phyloP scores from a whole-genome alignment of 2,888 invertebrate species.

The Lumbricus terrestris region DNA sequence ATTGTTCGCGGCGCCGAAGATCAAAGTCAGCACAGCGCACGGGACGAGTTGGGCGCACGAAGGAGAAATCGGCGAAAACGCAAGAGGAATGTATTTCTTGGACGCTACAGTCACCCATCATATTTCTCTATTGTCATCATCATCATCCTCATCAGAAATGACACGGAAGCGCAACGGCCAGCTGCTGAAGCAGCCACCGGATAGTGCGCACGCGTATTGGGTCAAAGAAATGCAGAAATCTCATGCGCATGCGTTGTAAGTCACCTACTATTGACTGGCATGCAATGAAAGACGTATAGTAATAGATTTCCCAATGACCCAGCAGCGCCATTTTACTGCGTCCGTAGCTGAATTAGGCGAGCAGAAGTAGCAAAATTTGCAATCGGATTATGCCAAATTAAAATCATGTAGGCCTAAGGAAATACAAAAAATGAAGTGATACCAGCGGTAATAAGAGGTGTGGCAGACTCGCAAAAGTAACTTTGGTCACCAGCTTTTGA shows the following conservation, averaged over 20 bases:
- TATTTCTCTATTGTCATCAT: conserved; percentile 15
- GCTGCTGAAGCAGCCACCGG: conserved; percentile 7
- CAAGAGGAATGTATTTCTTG: conserved; percentile 5
- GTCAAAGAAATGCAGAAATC: background rate
- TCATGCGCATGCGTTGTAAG: background rate
- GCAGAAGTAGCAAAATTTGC: background rate
- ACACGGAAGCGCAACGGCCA: background rate
- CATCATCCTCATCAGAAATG: conserved; percentile 17
- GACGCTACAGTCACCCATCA: background rate
- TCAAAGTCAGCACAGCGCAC: background rate
- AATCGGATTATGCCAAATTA: background rate
- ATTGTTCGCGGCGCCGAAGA: background rate
- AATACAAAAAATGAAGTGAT: background rate
- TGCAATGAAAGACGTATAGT: background rate
- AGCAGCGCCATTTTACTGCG: background rate
- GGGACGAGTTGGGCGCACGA: background rate
- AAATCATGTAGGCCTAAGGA: background rate
- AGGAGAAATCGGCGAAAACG: background rate
- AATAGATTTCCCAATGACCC: background rate
- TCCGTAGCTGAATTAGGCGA: background rate
- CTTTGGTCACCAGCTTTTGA: background rate
- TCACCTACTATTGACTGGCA: background rate
- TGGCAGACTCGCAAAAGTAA: background rate
- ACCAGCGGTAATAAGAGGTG: background rate
- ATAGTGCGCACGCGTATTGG: background rate